Evolutionary conservation across 2,113 vertebrate species (phyloP).

Genomic region (Falcunculus frontatus): DNA sequence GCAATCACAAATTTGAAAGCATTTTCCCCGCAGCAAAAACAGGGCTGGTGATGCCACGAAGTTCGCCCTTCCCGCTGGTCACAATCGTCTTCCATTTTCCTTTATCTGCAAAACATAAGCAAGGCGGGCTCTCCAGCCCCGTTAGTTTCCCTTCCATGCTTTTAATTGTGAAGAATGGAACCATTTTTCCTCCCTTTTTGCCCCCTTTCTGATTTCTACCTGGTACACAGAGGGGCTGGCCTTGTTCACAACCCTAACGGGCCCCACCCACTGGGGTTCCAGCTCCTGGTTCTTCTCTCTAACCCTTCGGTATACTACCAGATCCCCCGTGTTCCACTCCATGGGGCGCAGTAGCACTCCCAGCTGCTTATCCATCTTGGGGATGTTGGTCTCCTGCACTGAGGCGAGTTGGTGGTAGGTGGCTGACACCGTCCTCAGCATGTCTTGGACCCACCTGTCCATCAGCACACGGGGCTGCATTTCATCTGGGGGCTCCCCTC

Average conservation of each 20-base stretch:
- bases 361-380: conserved; percentile 51
- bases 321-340: conserved; percentile 47
- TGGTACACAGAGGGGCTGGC: conserved; percentile 51
- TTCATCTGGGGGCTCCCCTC: not conserved
- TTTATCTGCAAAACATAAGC: conserved; percentile 67
- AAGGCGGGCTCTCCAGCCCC: conserved; percentile 64
- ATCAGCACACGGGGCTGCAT: conserved; percentile 38
- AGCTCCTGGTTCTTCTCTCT: conserved; percentile 52
- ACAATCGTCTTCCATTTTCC: conserved; percentile 56
- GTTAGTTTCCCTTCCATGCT: conserved; percentile 67
- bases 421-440: not conserved
- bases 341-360: not conserved
- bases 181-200: conserved; percentile 43
- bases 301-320: conserved; percentile 22
- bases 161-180: conserved; percentile 59
- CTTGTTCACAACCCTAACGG: conserved; percentile 53
- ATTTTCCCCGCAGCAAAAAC: conserved; percentile 37
- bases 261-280: conserved; percentile 40
- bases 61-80: conserved; percentile 38
- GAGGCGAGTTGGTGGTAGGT: not conserved
- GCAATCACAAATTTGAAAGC: conserved; percentile 59
- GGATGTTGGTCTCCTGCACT: not conserved
- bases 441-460: conserved; percentile 49
- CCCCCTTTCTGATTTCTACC: conserved; percentile 52
- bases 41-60: conserved; percentile 33